Evolutionary conservation across 2,113 vertebrate genomes (phyloP), one percentile per base, ranked within the genome.

Genomic region (Ardeotis arabs): DNA sequence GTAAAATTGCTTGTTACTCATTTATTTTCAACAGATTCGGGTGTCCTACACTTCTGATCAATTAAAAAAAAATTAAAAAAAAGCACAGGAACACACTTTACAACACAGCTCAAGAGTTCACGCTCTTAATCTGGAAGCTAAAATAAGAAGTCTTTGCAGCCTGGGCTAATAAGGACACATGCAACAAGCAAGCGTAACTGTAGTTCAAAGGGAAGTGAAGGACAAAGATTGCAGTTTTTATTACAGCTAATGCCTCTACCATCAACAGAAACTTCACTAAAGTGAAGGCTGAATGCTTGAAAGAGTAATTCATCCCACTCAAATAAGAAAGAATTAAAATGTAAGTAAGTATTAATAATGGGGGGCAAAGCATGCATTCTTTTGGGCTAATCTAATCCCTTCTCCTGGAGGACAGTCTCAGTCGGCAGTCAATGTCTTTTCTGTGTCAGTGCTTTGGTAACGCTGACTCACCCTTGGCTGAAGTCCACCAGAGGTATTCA

Each of bases 51-150:
- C 35, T 75, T 90, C 74, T 75, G 29, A 84, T 20, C 31, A 78
- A 29, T 62, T n/a, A 2, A 9, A 49, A 29, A 8, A 76, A 25
- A 74, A 74, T 35, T 39, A 39, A 39, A 9, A 56, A 56, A 66
- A 60, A 41, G 12, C 16, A 62, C 13, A 79, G 37, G 50, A 92
- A 81, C 53, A 58, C 39, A 87, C 49, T 83, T 84, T 50, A 62
- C 29, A 82, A 67, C 37, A 67, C 47, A 83, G 90, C 45, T 82
- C 64, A 90, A 59, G 84, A 94, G 77, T 63, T 92, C 62, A 87
- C 7, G 7, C n/a, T 93, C 68, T 85, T 97, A 97, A 97, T 96
- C 96, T 90, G 63, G 79, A 87, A 91, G 80, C 92, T 97, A 95
- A 96, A 96, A 90, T 88, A 95, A 91, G 83, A 93, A 90, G 85